Conservation (phyloP, 2,888 invertebrate species). For the Stenoptilia bipunctidactyla region DNA sequence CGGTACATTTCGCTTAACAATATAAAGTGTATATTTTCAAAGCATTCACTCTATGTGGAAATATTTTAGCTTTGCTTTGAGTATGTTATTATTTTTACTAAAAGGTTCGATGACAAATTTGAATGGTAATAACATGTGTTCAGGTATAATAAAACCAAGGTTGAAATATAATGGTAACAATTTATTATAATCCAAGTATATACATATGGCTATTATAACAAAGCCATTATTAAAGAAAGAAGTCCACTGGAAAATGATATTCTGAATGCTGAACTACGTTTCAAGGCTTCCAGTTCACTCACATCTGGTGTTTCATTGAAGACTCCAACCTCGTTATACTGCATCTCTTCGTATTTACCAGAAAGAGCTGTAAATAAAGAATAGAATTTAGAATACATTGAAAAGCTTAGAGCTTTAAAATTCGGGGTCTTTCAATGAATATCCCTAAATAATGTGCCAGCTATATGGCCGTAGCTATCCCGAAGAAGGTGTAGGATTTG, state of each 20-base stretch:
- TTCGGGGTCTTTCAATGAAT: too few species aligned
- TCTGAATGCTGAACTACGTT: constrained; percentile 36
- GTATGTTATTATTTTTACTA: neutral
- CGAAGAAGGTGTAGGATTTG: too few species aligned
- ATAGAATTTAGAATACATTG: too few species aligned
- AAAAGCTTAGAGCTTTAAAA: too few species aligned
- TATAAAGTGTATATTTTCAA: too few species aligned
- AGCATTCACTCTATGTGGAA: too few species aligned
- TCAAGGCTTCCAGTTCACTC: constrained; percentile 55
- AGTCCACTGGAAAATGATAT: constrained; percentile 2
- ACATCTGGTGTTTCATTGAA: constrained; percentile 56
- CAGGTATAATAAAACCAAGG: neutral
- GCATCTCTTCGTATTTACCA: constrained; percentile 61
- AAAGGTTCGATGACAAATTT: too few species aligned
- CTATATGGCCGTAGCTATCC: too few species aligned
- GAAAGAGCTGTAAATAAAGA: constrained; percentile 43
- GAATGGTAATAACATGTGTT: constrained; percentile 4
- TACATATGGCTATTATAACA: constrained; percentile 32
- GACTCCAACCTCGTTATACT: constrained; percentile 55
- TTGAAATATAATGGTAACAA: constrained; percentile 33
- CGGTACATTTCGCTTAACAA: too few species aligned
- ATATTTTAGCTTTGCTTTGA: neutral
- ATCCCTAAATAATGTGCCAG: too few species aligned
- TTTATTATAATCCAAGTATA: constrained; percentile 43
- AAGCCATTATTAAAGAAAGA: neutral